A percentile compares a stretch with the other conserved stretches of the same genome.
Evolutionary conservation across 2,888 invertebrate species (phyloP).

Genomic region (Brachyptera risi): DNA sequence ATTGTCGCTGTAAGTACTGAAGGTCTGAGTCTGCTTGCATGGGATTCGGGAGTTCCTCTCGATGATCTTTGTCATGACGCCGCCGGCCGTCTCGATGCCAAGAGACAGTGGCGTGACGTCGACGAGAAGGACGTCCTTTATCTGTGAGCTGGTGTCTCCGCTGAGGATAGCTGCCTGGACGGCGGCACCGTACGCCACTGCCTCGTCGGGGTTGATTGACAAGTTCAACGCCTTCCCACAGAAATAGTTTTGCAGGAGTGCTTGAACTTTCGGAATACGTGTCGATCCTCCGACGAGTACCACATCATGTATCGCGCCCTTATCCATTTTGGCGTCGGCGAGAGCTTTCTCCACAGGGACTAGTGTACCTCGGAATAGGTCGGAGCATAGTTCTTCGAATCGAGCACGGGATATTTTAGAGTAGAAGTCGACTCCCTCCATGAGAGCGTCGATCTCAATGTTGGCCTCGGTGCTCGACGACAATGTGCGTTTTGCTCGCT

Average conservation of each 20-base stretch:
- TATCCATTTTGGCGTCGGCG: conserved; percentile 95
- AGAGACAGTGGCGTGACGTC: conserved; percentile 64
- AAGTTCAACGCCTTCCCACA: conserved; percentile 59
- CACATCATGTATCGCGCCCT: conserved; percentile 55
- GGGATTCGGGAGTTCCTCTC: conserved; percentile 65
- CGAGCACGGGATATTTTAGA: conserved; percentile 63
- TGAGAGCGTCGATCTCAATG: conserved; percentile 54
- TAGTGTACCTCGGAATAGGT: conserved; percentile 88
- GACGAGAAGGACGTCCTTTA: conserved; percentile 60
- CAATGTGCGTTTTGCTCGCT: conserved; percentile 49
- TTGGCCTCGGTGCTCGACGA: conserved; percentile 47
- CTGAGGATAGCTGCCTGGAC: conserved; percentile 59
- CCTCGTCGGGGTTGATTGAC: conserved; percentile 68
- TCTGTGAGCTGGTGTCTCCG: conserved; percentile 53
- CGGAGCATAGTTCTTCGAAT: conserved; percentile 92
- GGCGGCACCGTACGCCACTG: conserved; percentile 64
- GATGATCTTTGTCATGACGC: conserved; percentile 66
- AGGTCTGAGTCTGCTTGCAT: conserved; percentile 56
- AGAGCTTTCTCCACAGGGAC: conserved; percentile 67
- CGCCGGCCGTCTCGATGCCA: conserved; percentile 69
- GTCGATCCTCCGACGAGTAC: conserved; percentile 64
- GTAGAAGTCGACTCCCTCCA: conserved; percentile 59
- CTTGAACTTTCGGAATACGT: conserved; percentile 58
- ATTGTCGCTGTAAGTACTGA: conserved; percentile 63
- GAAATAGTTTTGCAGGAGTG: conserved; percentile 46